These are phyloP conservation scores for Baccha elongata DNA, from an alignment of 2,888 invertebrate genomes.

Conservation along the genomic window DNA sequence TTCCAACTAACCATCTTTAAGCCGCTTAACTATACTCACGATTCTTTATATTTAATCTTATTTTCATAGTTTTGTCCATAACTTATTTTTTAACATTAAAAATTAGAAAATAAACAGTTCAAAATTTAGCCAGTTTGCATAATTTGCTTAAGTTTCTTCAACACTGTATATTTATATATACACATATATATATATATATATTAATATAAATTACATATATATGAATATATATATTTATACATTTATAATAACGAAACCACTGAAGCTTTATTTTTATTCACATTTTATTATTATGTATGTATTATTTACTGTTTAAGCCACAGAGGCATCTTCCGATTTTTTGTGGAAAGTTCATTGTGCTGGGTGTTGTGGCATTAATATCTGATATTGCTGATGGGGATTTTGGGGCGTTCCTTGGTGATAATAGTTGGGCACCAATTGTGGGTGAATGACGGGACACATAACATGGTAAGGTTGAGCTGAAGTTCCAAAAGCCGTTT, in stretches of 20 bases:
- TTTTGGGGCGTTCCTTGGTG: constrained; percentile 80
- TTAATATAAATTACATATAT: constrained; percentile 20
- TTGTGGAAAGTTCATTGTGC: constrained; percentile 77
- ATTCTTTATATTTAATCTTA: no score
- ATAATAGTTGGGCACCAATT: constrained; percentile 80
- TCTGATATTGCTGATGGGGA: constrained; percentile 81
- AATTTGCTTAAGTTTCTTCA: constrained; percentile 16
- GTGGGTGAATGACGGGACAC: constrained; percentile 84
- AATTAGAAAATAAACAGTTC: constrained; percentile 4
- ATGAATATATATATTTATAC: constrained; percentile 13
- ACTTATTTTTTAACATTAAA: no score
- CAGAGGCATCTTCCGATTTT: constrained; percentile 22
- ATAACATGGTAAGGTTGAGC: constrained; percentile 84
- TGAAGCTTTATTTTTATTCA: constrained; percentile 45
- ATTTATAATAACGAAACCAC: constrained; percentile 35
- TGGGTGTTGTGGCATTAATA: constrained; percentile 82
- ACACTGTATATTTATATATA: constrained; percentile 12
- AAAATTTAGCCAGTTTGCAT: constrained; percentile 12
- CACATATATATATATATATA: constrained; percentile 17
- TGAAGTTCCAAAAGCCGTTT: constrained; percentile 80
- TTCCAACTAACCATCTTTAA: no score
- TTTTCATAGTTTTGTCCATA: no score
- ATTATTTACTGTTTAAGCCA: constrained; percentile 35
- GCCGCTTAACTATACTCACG: no score
- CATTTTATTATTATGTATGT: constrained; percentile 51